Percentiles rank a stretch among this genome's conserved stretches.
Evolutionary conservation across 2,797 vertebrate genomes (phyloP).

Genomic region (Dendrocincla tyrannina): DNA sequence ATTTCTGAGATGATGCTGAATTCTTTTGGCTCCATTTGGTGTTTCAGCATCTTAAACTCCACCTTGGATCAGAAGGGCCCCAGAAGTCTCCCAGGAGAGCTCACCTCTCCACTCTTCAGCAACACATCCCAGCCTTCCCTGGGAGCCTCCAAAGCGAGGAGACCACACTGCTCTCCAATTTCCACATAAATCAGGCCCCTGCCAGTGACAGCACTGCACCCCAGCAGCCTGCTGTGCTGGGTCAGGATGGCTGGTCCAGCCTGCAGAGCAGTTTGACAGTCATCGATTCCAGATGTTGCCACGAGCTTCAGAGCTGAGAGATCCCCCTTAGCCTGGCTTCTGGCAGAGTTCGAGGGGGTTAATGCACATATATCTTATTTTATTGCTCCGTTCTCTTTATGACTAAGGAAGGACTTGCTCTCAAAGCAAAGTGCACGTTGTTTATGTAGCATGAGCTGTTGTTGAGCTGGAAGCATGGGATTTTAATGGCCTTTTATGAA

Average conservation of each 20-base stretch:
- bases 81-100: not conserved
- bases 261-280: not conserved
- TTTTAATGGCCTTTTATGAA: not conserved
- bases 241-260: not conserved
- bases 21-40: not conserved
- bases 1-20: not conserved
- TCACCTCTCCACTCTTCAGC: not conserved
- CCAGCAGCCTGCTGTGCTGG: not conserved
- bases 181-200: not conserved
- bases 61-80: not conserved
- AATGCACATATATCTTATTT: not conserved
- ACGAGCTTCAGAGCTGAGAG: not conserved
- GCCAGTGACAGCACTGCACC: not conserved
- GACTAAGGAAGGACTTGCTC: not conserved
- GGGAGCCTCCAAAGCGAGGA: not conserved
- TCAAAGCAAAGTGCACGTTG: conserved; percentile 30
- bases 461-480: not conserved
- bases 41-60: not conserved
- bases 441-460: not conserved
- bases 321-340: not conserved
- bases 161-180: not conserved
- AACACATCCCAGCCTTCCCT: not conserved
- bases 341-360: not conserved
- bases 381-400: not conserved
- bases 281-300: conserved; percentile 24